Percentiles rank a stretch among this genome's conserved stretches.
phyloP scores from a whole-genome alignment of 2,113 vertebrate genomes.

The Gymnocephalus cernua region DNA sequence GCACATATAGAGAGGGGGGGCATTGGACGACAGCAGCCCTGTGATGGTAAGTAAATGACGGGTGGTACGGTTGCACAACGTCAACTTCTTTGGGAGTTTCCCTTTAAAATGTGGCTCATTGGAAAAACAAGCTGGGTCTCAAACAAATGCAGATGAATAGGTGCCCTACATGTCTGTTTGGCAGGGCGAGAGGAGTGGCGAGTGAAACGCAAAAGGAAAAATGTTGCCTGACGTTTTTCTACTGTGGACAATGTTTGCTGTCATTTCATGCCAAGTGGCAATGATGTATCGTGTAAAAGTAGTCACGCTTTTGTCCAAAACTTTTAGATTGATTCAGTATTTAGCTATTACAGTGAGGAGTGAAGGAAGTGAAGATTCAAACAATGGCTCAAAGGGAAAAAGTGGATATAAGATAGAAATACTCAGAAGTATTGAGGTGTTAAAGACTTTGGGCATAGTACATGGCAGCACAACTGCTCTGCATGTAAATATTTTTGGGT shows the following conservation, averaged over 20 bases:
- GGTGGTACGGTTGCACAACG: constrained; percentile 62
- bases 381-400: background rate
- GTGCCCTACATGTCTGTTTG: constrained; percentile 48
- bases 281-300: background rate
- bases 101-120: constrained; percentile 44
- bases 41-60: constrained; percentile 14
- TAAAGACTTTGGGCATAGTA: background rate
- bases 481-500: too few relatives aligned
- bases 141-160: constrained; percentile 64
- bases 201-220: constrained; percentile 43
- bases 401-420: background rate
- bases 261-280: constrained; percentile 4
- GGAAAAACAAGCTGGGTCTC: constrained; percentile 62
- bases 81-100: constrained; percentile 71
- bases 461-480: background rate
- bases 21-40: constrained; percentile 13
- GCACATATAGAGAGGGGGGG: background rate
- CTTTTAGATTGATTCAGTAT: background rate
- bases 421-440: background rate
- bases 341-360: background rate
- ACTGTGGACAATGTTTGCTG: constrained; percentile 42
- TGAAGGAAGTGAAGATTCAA: constrained; percentile 14
- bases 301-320: constrained; percentile 3
- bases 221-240: constrained; percentile 49
- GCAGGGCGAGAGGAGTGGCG: constrained; percentile 51